These are phyloP conservation scores for Nineta flava DNA, from an alignment of 2,888 invertebrate species.

Conservation along the genomic window DNA sequence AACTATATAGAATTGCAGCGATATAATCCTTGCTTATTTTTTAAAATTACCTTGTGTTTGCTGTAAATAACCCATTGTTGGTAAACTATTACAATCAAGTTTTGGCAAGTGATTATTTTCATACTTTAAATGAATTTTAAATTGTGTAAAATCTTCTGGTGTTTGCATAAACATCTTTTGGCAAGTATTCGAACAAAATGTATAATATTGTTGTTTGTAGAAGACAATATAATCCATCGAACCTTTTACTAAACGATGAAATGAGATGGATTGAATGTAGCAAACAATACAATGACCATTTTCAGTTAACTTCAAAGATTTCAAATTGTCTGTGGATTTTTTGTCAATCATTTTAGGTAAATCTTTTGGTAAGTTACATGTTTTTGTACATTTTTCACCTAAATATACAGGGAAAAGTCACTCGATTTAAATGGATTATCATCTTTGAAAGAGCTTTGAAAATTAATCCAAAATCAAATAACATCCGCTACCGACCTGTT, in stretches of 20 bases:
- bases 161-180: slow-evolving; percentile 33
- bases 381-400: slow-evolving; percentile 10
- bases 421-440: too few relatives aligned
- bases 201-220: slow-evolving; percentile 34
- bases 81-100: slow-evolving; percentile 31
- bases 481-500: too few relatives aligned
- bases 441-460: too few relatives aligned
- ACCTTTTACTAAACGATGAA: slow-evolving; percentile 31
- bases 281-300: slow-evolving; percentile 44
- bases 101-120: slow-evolving; percentile 25
- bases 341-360: slow-evolving; percentile 25
- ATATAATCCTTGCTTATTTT: slow-evolving; percentile 34
- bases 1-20: too few relatives aligned
- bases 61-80: slow-evolving; percentile 42
- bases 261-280: slow-evolving; percentile 36
- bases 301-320: slow-evolving; percentile 13
- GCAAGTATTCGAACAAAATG: slow-evolving; percentile 37
- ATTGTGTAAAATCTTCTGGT: slow-evolving; percentile 33
- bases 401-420: too few relatives aligned
- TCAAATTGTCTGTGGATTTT: too few relatives aligned
- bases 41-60: slow-evolving; percentile 38
- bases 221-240: slow-evolving; percentile 28
- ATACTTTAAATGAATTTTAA: slow-evolving; percentile 25
- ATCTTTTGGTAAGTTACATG: slow-evolving; percentile 27
- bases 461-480: too few relatives aligned